Percentiles rank a stretch among this genome's conserved stretches.
These are phyloP conservation scores for Calycopis cecrops DNA, from an alignment of 1,140 invertebrate genomes.

Conservation along the genomic window DNA sequence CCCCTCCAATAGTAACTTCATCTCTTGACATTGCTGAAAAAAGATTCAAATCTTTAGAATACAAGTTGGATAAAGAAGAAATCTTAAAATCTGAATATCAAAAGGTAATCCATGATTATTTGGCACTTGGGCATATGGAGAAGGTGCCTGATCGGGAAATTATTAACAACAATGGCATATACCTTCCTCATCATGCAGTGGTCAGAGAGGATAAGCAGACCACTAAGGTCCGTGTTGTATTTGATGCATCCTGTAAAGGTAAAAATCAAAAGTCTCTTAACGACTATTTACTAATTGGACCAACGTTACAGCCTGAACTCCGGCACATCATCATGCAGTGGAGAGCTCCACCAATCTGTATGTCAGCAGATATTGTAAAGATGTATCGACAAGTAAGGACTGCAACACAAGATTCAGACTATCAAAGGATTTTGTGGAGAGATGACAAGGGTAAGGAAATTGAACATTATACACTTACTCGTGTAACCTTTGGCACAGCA, in stretches of 20 bases:
- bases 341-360: constrained; percentile 17
- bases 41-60: too few species aligned
- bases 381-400: constrained; percentile 23
- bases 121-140: background rate
- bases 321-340: constrained; percentile 26
- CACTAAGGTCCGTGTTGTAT: constrained; percentile 24
- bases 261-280: constrained; percentile 22
- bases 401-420: constrained; percentile 17
- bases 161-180: background rate
- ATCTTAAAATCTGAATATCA: background rate
- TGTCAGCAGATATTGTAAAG: constrained; percentile 23
- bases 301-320: constrained; percentile 23
- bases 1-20: too few species aligned
- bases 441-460: constrained; percentile 17
- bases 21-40: too few species aligned
- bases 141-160: background rate
- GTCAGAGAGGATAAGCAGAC: constrained; percentile 22
- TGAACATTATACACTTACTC: constrained; percentile 20
- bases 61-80: too few species aligned
- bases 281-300: constrained; percentile 23
- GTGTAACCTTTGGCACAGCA: constrained; percentile 27
- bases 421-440: constrained; percentile 23
- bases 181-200: constrained; percentile 23
- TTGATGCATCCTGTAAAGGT: too few species aligned
- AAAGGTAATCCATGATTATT: constrained; percentile 1